These are phyloP conservation scores for Antheraea assamensis DNA, from an alignment of 2,888 invertebrate species.

Conservation along the genomic window DNA sequence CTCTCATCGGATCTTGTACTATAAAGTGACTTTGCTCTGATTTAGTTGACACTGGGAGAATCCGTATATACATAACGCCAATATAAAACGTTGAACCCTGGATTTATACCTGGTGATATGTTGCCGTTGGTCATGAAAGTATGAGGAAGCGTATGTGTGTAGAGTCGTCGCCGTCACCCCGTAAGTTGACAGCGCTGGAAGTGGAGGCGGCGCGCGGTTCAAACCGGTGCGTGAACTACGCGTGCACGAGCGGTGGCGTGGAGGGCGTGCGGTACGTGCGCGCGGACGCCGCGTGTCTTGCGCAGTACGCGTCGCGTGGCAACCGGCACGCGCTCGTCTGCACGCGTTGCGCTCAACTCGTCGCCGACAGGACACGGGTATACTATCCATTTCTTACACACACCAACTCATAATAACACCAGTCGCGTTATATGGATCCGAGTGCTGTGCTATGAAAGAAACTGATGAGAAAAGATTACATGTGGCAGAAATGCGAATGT, in stretches of 20 bases:
- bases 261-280: conserved; percentile 40
- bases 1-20: too few relatives aligned
- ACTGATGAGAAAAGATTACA: too few relatives aligned
- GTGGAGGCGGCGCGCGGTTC: conserved; percentile 21
- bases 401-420: too few relatives aligned
- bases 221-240: conserved; percentile 79
- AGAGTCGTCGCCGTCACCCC: not conserved
- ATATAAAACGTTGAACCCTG: too few relatives aligned
- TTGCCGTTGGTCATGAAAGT: too few relatives aligned
- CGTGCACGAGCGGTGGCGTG: conserved; percentile 66
- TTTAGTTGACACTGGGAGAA: too few relatives aligned
- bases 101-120: too few relatives aligned
- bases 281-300: conserved; percentile 63
- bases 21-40: too few relatives aligned
- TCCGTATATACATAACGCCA: too few relatives aligned
- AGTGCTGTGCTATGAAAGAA: too few relatives aligned
- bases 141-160: not conserved
- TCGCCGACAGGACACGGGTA: conserved; percentile 55
- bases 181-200: conserved; percentile 19
- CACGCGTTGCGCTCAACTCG: conserved; percentile 39
- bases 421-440: too few relatives aligned
- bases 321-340: conserved; percentile 46
- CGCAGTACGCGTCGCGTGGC: conserved; percentile 64
- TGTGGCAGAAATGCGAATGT: too few relatives aligned
- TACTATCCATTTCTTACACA: not conserved